Conservation (phyloP, 2,888 invertebrate species). For the Rhorus exstirpatorius region DNA sequence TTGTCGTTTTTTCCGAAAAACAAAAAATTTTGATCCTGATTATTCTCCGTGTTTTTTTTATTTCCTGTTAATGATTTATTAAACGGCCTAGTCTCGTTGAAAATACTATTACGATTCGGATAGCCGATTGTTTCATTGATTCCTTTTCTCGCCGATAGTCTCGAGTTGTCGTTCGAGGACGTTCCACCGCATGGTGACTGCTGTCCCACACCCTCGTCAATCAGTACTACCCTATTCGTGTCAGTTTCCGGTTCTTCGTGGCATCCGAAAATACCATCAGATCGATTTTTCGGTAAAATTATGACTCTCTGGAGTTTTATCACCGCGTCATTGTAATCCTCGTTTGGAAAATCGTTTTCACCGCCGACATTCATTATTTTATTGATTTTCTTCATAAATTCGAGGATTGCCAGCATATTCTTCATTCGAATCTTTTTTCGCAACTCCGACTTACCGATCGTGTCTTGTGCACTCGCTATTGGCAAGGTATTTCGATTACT, state of each 20-base stretch:
- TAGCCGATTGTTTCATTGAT: neutral
- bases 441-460: neutral
- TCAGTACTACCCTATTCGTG: conserved; percentile 54
- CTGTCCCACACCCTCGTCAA: conserved; percentile 64
- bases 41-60: conserved; percentile 5
- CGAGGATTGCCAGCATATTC: conserved; percentile 74
- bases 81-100: conserved; percentile 5
- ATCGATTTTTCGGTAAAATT: conserved; percentile 59
- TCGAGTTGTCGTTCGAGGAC: conserved; percentile 41
- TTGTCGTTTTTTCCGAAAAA: conserved; percentile 37
- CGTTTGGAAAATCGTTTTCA: conserved; percentile 25
- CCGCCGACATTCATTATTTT: conserved; percentile 67
- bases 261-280: neutral
- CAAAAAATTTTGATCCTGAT: conserved; percentile 57
- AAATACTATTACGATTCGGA: neutral
- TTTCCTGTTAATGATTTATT: conserved; percentile 1
- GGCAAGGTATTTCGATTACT: conserved; percentile 22
- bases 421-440: conserved; percentile 62
- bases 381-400: conserved; percentile 76
- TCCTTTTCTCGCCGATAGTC: neutral
- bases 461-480: neutral
- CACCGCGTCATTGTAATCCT: conserved; percentile 57
- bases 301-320: conserved; percentile 67
- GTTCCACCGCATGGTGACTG: conserved; percentile 20
- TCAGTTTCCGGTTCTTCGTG: conserved; percentile 10